Base-by-base conservation (phyloP, 2,888 invertebrate genomes). In the Lasioglossum oenotherae region DNA sequence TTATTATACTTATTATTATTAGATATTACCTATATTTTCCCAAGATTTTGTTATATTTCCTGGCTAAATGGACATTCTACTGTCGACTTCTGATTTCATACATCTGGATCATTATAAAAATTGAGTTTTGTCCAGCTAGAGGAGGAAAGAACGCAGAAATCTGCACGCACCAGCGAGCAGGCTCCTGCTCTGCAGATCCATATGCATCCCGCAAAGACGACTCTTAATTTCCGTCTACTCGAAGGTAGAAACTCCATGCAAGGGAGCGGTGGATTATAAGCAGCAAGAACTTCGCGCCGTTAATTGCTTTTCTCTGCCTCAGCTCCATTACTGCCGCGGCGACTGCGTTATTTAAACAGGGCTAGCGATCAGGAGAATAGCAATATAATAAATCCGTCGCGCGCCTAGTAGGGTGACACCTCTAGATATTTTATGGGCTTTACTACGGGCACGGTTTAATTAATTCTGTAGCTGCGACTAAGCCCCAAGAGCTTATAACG, bases 381-480 rank as follows among this genome's bases (percentile, higher is more conserved):
- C 69, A 38, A 76, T 53, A 79, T 75, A 79, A 84, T 74, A 85
- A 84, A 79, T 84, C 76, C 67, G 44, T 69, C 74, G 74, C 8
- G 72, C 44, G 64, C 76, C 67, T 77, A 49, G 64, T 31, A 44
- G 16, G 27, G 69, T 72, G 73, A 81, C 77, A 71, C 87, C 91
- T 87, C 90, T 78, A 82, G 82, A 89, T 88, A 92, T 91, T 88
- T 91, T 83, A 87, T 86, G 76, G 80, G 86, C 87, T 87, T 88
- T 87, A 81, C 87, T 84, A 86, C 79, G 84, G 82, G 81, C 79
- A 77, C 75, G 90, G 81, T 90, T 91, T 92, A 92, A 92, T 92
- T 92, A 92, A 92, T 92, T 92, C 91, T 77, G 87, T 82, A 87
- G 87, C 84, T 83, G 89, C 79, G 88, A 91, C 89, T 88, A 91